Conservation (phyloP, 2,888 invertebrate genomes). For the Caenorhabditis drosophilae region DNA sequence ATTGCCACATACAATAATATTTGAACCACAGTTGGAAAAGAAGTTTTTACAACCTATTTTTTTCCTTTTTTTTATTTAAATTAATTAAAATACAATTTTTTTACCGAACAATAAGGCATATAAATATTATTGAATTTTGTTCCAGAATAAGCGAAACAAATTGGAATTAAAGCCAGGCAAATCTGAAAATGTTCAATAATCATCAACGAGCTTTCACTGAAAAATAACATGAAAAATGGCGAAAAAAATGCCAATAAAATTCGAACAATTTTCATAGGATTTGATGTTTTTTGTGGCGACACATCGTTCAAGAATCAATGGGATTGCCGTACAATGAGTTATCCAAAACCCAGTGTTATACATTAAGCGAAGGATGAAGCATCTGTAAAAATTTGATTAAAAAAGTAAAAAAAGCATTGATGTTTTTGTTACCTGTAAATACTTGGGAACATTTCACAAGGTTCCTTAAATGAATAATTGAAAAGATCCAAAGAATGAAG, state of each 20-base stretch:
- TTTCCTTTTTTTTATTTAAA: too few species aligned
- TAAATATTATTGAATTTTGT: slow-evolving; percentile 11
- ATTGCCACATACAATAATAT: slow-evolving; percentile 2
- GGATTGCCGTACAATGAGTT: slow-evolving; percentile 8
- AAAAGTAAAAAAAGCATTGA: too few species aligned
- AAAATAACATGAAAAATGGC: slow-evolving; percentile 1
- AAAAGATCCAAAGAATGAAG: slow-evolving; percentile 21
- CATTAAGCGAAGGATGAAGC: slow-evolving; percentile 23
- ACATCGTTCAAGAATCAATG: slow-evolving; percentile 10
- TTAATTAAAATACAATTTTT: too few species aligned
- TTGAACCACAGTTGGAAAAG: slow-evolving; percentile 6
- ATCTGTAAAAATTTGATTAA: too few species aligned
- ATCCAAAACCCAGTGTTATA: slow-evolving; percentile 26
- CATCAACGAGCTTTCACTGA: too few species aligned
- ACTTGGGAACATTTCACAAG: slow-evolving; percentile 19
- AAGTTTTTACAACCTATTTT: slow-evolving; percentile 16
- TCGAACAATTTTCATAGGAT: slow-evolving; percentile 10
- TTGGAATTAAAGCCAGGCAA: slow-evolving; percentile 15
- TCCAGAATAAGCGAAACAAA: slow-evolving; percentile 14
- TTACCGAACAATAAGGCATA: slow-evolving; percentile 29
- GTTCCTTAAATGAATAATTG: slow-evolving; percentile 14
- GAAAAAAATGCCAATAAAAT: slow-evolving; percentile 7
- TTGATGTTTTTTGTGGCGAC: slow-evolving; percentile 9
- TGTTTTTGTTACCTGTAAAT: too few species aligned
- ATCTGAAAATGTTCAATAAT: too few species aligned